A percentile compares a stretch with the other conserved stretches of the same genome.
Evolutionary conservation across 1,140 invertebrate genomes (phyloP).

Genomic region (Zaprionus africanus): DNA sequence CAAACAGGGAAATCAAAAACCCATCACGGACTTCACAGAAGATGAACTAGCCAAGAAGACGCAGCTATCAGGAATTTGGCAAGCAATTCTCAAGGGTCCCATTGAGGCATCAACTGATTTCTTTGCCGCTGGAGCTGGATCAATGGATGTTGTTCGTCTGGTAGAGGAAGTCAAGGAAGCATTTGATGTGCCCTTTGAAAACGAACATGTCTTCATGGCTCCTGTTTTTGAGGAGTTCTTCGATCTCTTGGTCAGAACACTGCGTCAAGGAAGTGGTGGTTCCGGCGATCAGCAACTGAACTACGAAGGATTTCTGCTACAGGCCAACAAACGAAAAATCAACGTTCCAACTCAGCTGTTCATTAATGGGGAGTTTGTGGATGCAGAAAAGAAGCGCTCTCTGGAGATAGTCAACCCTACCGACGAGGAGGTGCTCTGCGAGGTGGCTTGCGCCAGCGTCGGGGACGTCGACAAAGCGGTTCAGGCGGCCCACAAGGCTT

Average conservation of each 20-base stretch:
- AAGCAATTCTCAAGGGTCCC: conserved; percentile 91
- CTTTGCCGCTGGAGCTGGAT: conserved; percentile 95
- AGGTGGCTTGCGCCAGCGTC: conserved; percentile 90
- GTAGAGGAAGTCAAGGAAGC: conserved; percentile 96
- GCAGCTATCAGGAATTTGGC: conserved; percentile 90
- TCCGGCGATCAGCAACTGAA: conserved; percentile 86
- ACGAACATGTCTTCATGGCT: conserved; percentile 97
- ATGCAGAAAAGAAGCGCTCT: conserved; percentile 88
- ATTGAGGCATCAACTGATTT: conserved; percentile 94
- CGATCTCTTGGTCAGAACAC: conserved; percentile 72
- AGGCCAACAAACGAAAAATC: conserved; percentile 93
- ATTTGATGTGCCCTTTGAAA: conserved; percentile 90
- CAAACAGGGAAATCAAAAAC: conserved; percentile 86
- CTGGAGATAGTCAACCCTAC: conserved; percentile 92
- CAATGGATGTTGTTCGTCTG: conserved; percentile 97
- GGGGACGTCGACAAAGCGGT: conserved; percentile 95
- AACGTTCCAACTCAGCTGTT: conserved; percentile 95
- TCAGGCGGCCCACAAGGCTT: conserved; percentile 93
- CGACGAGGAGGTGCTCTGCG: conserved; percentile 92
- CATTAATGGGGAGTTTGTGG: conserved; percentile 95
- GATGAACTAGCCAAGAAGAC: conserved; percentile 90
- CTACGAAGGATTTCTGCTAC: conserved; percentile 89
- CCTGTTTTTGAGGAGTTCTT: conserved; percentile 94
- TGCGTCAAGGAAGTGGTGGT: conserved; percentile 60
- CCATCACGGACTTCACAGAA: conserved; percentile 88